Evolutionary conservation across 1,140 invertebrate species (phyloP).

Genomic region (Chrysopa pallens): DNA sequence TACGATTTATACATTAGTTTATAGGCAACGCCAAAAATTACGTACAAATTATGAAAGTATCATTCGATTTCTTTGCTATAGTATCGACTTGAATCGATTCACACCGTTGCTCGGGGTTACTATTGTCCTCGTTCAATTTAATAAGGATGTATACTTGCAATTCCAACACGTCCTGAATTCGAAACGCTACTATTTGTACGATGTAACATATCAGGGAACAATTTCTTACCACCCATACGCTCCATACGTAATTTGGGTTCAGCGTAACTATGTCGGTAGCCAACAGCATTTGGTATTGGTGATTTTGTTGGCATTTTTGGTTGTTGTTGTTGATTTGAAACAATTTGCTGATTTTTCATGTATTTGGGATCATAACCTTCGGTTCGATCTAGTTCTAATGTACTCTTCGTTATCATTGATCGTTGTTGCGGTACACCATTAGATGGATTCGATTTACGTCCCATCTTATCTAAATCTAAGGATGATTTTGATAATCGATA

Average conservation of each 20-base stretch:
- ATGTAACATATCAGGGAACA: constrained; percentile 18
- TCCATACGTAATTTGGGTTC: constrained; percentile 20
- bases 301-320: no score
- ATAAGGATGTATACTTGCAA: constrained; percentile 23
- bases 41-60: no score
- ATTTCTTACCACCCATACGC: constrained; percentile 11
- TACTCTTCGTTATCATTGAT: constrained; percentile 2
- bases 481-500: constrained; percentile 11
- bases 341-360: constrained; percentile 14
- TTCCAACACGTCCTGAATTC: constrained; percentile 20
- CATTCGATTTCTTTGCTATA: not conserved
- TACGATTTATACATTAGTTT: no score
- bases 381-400: not conserved
- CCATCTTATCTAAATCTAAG: constrained; percentile 12
- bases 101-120: no score
- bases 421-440: constrained; percentile 1
- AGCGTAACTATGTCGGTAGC: constrained; percentile 32
- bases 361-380: constrained; percentile 7
- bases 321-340: not conserved
- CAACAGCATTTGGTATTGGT: constrained; percentile 10
- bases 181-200: constrained; percentile 18
- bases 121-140: constrained; percentile 3
- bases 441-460: constrained; percentile 6
- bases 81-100: no score
- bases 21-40: no score